Conservation (phyloP, 2,797 vertebrate genomes). For the Paramormyrops hopkinsi region DNA sequence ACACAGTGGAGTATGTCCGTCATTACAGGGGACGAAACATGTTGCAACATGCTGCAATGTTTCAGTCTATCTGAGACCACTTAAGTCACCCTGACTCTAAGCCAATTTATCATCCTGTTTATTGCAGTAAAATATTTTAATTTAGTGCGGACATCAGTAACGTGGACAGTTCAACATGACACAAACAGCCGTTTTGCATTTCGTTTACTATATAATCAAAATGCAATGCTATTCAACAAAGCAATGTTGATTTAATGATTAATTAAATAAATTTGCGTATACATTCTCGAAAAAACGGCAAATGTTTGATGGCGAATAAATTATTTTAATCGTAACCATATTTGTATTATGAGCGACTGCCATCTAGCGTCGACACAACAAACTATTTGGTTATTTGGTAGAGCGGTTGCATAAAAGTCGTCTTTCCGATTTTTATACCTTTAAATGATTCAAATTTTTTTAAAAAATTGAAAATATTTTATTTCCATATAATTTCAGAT, state of each 20-base stretch:
- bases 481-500: neutral
- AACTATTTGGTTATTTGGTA: neutral
- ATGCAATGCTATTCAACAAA: too few species aligned
- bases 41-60: slow-evolving; percentile 26
- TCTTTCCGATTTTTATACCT: neutral
- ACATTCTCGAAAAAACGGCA: neutral
- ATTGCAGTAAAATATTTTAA: neutral
- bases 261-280: neutral
- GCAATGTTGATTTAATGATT: neutral
- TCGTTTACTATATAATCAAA: neutral
- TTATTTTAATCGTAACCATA: neutral
- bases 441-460: neutral
- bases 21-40: slow-evolving; percentile 12
- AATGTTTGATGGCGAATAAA: neutral
- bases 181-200: slow-evolving; percentile 1
- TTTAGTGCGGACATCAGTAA: neutral
- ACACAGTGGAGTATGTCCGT: neutral
- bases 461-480: neutral
- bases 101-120: neutral
- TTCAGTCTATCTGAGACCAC: neutral
- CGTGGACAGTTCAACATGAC: neutral
- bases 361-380: slow-evolving; percentile 7
- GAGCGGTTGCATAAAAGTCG: neutral
- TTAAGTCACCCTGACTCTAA: neutral
- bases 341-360: neutral